A percentile compares a stretch with the other conserved stretches of the same genome.
These are phyloP conservation scores for Drosophila monieri DNA, from an alignment of 2,888 invertebrate genomes.

Conservation along the genomic window DNA sequence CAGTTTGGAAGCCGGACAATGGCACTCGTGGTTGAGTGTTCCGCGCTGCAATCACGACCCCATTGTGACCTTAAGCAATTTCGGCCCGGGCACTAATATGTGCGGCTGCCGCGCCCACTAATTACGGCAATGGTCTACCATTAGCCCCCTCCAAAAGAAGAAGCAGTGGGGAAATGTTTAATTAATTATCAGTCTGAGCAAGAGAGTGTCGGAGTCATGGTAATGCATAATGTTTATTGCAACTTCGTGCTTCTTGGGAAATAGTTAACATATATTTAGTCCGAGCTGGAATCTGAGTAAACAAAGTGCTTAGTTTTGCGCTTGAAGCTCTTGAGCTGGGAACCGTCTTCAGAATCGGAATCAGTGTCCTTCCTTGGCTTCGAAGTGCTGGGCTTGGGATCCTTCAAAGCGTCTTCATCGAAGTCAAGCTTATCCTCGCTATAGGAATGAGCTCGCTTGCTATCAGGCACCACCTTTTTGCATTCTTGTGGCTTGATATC, in stretches of 20 bases:
- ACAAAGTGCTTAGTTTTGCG: conserved; percentile 6
- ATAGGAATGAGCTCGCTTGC: neutral
- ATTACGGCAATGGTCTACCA: conserved; percentile 35
- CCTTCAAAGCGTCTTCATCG: neutral
- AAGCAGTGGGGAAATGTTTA: conserved; percentile 1
- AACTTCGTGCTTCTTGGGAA: conserved; percentile 2
- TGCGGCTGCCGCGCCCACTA: conserved; percentile 37
- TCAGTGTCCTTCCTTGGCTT: neutral
- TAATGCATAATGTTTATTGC: conserved; percentile 42
- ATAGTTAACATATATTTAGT: neutral
- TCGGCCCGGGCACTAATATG: conserved; percentile 26
- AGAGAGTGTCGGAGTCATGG: neutral
- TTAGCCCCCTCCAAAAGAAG: conserved; percentile 15
- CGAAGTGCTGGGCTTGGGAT: neutral
- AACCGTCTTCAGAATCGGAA: neutral
- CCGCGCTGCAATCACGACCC: conserved; percentile 31
- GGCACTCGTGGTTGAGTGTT: conserved; percentile 19
- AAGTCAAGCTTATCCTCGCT: neutral
- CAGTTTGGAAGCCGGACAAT: conserved; percentile 28
- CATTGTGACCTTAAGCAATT: conserved; percentile 42
- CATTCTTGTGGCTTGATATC: neutral
- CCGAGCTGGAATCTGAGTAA: conserved; percentile 11
- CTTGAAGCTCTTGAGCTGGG: neutral
- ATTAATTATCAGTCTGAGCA: conserved; percentile 1
- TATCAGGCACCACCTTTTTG: conserved; percentile 1